These are phyloP conservation scores for Oncorhynchus keta DNA, from an alignment of 2,113 vertebrate species.

Conservation along the genomic window DNA sequence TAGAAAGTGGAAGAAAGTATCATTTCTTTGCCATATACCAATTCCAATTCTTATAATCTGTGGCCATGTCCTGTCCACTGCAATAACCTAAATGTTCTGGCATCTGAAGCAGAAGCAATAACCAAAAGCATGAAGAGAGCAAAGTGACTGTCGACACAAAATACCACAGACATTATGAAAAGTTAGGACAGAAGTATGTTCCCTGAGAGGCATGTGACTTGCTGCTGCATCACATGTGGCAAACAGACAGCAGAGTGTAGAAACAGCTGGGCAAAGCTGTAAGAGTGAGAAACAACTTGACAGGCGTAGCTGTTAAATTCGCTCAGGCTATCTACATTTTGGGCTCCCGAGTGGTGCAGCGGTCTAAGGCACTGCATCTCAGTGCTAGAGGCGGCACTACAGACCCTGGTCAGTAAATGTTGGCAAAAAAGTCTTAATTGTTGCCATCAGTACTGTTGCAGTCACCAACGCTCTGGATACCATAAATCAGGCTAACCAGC, in stretches of 20 bases:
- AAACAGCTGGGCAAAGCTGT: neutral
- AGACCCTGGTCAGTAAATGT: no score
- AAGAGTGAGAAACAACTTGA: neutral
- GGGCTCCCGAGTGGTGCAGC: no score
- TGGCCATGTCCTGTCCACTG: neutral
- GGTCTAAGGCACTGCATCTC: no score
- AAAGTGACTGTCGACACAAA: neutral
- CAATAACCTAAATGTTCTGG: neutral
- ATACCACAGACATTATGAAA: neutral
- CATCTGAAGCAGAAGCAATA: neutral
- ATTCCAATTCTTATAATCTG: neutral
- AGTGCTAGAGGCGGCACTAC: no score
- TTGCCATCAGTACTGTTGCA: no score
- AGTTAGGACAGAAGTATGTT: neutral
- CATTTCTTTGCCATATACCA: neutral
- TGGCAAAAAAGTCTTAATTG: no score
- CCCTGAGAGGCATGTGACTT: slow-evolving; percentile 3
- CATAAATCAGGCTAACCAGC: no score
- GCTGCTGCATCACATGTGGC: neutral
- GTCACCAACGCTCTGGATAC: no score
- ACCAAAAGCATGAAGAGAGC: neutral
- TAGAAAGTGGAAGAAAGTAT: neutral
- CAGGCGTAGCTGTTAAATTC: no score
- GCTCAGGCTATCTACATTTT: no score
- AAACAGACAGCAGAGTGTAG: neutral